Evolutionary conservation across 2,797 vertebrate species (phyloP).

Genomic region (Chloroceryle amazona): DNA sequence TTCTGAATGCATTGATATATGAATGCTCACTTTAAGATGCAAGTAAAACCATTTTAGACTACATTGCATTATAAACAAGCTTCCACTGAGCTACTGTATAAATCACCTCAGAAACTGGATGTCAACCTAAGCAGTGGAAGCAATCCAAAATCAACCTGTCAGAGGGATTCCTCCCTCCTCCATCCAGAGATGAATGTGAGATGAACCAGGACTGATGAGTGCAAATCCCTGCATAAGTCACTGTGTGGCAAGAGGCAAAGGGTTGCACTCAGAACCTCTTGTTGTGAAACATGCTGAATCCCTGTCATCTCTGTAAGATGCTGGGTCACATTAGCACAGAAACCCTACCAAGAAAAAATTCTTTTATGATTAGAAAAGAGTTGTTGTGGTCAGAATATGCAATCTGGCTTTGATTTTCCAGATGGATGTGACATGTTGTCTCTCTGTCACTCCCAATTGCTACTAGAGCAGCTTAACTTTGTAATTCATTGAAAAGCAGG

Average conservation of each 20-base stretch:
- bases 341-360: background rate
- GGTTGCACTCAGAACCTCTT: fast-evolving
- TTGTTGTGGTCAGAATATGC: background rate
- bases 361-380: background rate
- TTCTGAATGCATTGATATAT: background rate
- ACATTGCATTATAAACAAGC: constrained; percentile 12
- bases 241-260: background rate
- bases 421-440: background rate
- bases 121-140: background rate
- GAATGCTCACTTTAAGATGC: background rate
- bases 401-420: background rate
- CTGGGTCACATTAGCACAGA: background rate
- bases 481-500: background rate
- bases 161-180: background rate
- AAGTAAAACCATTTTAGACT: constrained; percentile 35
- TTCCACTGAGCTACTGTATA: background rate
- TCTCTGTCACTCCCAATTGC: fast-evolving
- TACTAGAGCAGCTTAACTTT: background rate
- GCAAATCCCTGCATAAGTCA: background rate
- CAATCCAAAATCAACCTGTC: constrained; percentile 26
- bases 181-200: background rate
- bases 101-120: constrained; percentile 9
- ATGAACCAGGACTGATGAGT: background rate
- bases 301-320: background rate
- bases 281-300: background rate